Base-by-base conservation (phyloP, 2,113 vertebrate genomes). In the Anseranas semipalmata region DNA sequence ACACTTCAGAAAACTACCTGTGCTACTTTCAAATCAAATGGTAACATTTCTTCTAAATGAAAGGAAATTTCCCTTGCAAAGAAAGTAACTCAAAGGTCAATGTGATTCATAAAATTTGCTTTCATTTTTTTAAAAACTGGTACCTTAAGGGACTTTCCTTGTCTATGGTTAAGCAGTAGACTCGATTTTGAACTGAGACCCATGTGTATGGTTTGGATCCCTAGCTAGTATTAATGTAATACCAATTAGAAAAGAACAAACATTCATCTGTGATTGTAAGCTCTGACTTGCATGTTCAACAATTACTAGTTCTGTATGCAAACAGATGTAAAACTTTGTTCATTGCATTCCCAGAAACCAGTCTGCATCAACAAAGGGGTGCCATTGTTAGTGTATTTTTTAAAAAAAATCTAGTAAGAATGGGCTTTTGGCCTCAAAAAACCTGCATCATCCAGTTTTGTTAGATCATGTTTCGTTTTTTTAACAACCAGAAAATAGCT, bases 51-150 rank as follows among this genome's bases (percentile, higher is more conserved):
- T 59, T 90, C 30, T 72, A 74, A 90, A 72, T 48, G 46, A 89
- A 96, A 84, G 37, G 24, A 90, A 63, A 95, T 92, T 89, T 87
- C 91, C 89, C 93, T 67, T 14, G 89, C 93, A 81, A 87, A 93
- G 53, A 53, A 72, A 75, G 81, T 11, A 91, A 52, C 80, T 94
- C 39, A 73, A 90, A 90, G 66, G 93, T 94, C 73, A 89, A 78
- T 27, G 59, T n/a, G 43, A 87, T 78, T 91, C 81, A 48, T 93
- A 93, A 95, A 87, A 95, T 67, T 22, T 6, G 27, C 41, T 85
- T 92, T 81, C 1, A 3, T 59, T 67, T 82, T 71, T 62, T 14
- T 27, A 39, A 75, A 76, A 53, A 82, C 35, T 75, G 22, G 25
- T 46, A 84, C 70, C 73, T 84, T 92, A 6, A 84, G 79, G 89